These are phyloP conservation scores for Choreutis nemorana DNA, from an alignment of 2,888 invertebrate genomes.

Conservation along the genomic window DNA sequence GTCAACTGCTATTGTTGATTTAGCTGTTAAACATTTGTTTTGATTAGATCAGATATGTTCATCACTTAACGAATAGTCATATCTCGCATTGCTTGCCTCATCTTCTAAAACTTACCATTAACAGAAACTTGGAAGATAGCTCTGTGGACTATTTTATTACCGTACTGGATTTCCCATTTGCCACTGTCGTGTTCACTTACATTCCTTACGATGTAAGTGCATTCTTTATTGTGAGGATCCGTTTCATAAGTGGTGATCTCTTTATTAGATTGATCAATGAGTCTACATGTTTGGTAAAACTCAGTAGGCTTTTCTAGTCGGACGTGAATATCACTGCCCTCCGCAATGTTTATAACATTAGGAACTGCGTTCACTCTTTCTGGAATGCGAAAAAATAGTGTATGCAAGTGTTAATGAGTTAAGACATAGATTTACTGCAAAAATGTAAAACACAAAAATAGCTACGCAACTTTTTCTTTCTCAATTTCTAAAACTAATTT, in stretches of 20 bases:
- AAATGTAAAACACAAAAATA: neutral
- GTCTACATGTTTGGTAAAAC: slow-evolving; percentile 26
- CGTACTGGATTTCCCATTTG: slow-evolving; percentile 34
- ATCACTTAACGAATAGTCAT: too few species aligned
- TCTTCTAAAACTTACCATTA: slow-evolving; percentile 32
- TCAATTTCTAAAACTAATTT: too few species aligned
- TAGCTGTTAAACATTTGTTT: slow-evolving; percentile 8
- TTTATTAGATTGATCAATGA: slow-evolving; percentile 21
- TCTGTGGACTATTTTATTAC: slow-evolving; percentile 23
- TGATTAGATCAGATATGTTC: too few species aligned
- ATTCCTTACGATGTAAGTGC: slow-evolving; percentile 28
- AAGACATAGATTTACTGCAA: neutral
- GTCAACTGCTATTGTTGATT: slow-evolving; percentile 3
- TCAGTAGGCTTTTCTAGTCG: slow-evolving; percentile 23
- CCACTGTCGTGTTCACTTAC: slow-evolving; percentile 22
- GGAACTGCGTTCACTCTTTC: slow-evolving; percentile 26
- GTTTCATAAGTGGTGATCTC: slow-evolving; percentile 12
- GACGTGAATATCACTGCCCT: slow-evolving; percentile 31
- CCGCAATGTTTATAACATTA: slow-evolving; percentile 18
- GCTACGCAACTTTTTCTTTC: too few species aligned
- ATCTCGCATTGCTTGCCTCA: too few species aligned
- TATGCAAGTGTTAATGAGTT: neutral
- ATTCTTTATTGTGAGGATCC: slow-evolving; percentile 20
- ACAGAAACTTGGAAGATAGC: slow-evolving; percentile 26
- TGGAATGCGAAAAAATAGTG: slow-evolving; percentile 19